Percentiles rank a stretch among this genome's conserved stretches.
These are phyloP conservation scores for Plumapathes pennacea DNA, from an alignment of 92 coral and sea anemone species.

Conservation along the genomic window DNA sequence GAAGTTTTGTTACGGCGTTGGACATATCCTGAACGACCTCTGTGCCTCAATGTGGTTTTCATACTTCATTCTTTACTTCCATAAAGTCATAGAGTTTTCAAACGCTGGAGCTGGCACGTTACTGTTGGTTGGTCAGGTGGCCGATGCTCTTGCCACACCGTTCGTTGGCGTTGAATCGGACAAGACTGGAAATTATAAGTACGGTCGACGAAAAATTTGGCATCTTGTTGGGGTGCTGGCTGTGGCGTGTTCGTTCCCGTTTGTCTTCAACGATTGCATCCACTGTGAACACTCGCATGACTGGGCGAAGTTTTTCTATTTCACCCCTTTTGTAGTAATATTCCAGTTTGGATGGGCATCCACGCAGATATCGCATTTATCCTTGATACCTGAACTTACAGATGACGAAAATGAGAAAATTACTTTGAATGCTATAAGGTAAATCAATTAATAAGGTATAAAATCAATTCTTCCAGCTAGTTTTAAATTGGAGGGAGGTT, in stretches of 20 bases:
- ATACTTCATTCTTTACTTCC: slow-evolving; percentile 80
- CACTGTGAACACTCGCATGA: slow-evolving; percentile 54
- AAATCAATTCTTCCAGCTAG: too few species aligned
- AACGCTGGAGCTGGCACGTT: slow-evolving; percentile 79
- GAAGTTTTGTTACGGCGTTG: slow-evolving; percentile 82
- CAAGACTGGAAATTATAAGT: slow-evolving; percentile 70
- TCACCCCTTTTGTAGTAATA: slow-evolving; percentile 76
- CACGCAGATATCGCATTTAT: slow-evolving; percentile 93
- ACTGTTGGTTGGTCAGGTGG: slow-evolving; percentile 83
- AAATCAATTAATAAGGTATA: too few species aligned
- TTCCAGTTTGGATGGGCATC: slow-evolving; percentile 99
- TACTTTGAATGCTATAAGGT: slow-evolving; percentile 90
- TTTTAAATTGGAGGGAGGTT: too few species aligned
- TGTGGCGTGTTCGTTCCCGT: slow-evolving; percentile 86
- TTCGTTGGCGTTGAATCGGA: slow-evolving; percentile 97
- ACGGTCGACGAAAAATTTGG: slow-evolving; percentile 92
- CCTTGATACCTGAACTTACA: slow-evolving; percentile 91
- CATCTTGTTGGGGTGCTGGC: slow-evolving; percentile 87
- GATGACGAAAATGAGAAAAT: slow-evolving; percentile 68
- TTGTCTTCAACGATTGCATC: slow-evolving; percentile 79
- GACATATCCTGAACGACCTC: slow-evolving; percentile 88
- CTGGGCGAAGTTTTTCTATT: slow-evolving; percentile 70
- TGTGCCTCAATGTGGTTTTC: slow-evolving; percentile 99
- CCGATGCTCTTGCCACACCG: slow-evolving; percentile 92
- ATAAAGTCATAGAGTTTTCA: slow-evolving; percentile 73